These are phyloP conservation scores for Digitonthophagus gazella DNA, from an alignment of 2,888 invertebrate species.

Conservation along the genomic window DNA sequence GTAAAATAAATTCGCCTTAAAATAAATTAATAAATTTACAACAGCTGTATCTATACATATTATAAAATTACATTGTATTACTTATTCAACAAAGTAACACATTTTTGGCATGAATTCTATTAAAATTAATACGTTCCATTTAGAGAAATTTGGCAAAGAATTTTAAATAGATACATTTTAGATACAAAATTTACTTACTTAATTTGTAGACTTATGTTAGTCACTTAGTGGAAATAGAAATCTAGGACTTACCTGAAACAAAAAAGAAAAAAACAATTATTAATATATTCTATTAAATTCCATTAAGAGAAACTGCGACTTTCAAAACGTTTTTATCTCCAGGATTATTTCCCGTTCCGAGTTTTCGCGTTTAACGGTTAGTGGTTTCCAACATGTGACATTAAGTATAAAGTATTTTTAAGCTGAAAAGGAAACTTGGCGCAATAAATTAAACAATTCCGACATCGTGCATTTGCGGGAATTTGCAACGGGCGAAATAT, in stretches of 20 bases:
- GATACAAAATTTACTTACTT: too few relatives aligned
- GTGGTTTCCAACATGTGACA: background rate
- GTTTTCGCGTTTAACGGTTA: background rate
- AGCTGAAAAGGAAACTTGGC: background rate
- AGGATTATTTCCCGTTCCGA: background rate
- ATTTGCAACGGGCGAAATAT: conserved; percentile 20
- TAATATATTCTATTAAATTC: background rate
- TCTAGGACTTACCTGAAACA: conserved; percentile 31
- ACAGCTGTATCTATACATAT: conserved; percentile 26
- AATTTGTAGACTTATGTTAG: conserved; percentile 2
- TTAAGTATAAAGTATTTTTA: background rate
- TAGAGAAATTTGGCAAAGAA: too few relatives aligned
- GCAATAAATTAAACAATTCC: background rate
- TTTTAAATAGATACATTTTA: too few relatives aligned
- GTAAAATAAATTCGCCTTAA: too few relatives aligned
- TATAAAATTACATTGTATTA: conserved; percentile 26
- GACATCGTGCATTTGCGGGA: background rate
- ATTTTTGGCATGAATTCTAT: too few relatives aligned
- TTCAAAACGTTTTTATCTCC: background rate
- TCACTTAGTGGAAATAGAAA: background rate
- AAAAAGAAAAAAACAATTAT: conserved; percentile 21
- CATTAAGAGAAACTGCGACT: background rate
- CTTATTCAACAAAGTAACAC: too few relatives aligned
- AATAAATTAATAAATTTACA: background rate
- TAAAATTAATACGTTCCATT: too few relatives aligned